Evolutionary conservation across 2,113 vertebrate species (phyloP).

Genomic region (Archocentrus centrarchus): DNA sequence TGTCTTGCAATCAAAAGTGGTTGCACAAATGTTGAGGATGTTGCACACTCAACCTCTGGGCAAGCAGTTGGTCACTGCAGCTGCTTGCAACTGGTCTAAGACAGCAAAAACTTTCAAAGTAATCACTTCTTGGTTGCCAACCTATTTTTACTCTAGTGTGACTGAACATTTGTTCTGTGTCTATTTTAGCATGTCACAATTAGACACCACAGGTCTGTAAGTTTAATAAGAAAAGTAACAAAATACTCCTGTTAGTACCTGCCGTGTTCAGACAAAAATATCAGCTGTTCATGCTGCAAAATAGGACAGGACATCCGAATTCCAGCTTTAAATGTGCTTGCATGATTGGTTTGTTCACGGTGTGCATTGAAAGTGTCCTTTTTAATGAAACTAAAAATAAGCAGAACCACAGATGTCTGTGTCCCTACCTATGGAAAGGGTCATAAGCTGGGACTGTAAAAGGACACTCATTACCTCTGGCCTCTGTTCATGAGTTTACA

Average conservation of each 20-base stretch:
- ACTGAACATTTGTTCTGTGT: too few relatives aligned
- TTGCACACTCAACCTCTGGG: too few relatives aligned
- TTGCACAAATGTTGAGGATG: too few relatives aligned
- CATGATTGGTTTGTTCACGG: not conserved
- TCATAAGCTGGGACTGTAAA: not conserved
- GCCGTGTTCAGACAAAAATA: not conserved
- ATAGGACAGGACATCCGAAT: not conserved
- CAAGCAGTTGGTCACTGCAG: too few relatives aligned
- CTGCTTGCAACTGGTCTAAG: too few relatives aligned
- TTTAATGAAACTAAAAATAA: not conserved
- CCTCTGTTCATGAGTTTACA: slow-evolving; percentile 23
- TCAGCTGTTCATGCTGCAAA: not conserved
- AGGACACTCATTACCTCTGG: not conserved
- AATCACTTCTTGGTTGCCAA: too few relatives aligned
- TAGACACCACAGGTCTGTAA: too few relatives aligned
- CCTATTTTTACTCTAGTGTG: too few relatives aligned
- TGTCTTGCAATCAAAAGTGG: too few relatives aligned
- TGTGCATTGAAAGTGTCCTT: not conserved
- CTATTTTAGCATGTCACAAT: too few relatives aligned
- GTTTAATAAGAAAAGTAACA: too few relatives aligned
- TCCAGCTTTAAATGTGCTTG: not conserved
- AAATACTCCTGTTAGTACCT: not conserved
- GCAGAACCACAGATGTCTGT: not conserved
- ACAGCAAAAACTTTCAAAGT: too few relatives aligned
- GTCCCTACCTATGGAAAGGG: not conserved